A percentile compares a stretch with the other conserved stretches of the same genome.
Conservation (phyloP, 2,797 vertebrate species). For the Protonibea diacanthus region DNA sequence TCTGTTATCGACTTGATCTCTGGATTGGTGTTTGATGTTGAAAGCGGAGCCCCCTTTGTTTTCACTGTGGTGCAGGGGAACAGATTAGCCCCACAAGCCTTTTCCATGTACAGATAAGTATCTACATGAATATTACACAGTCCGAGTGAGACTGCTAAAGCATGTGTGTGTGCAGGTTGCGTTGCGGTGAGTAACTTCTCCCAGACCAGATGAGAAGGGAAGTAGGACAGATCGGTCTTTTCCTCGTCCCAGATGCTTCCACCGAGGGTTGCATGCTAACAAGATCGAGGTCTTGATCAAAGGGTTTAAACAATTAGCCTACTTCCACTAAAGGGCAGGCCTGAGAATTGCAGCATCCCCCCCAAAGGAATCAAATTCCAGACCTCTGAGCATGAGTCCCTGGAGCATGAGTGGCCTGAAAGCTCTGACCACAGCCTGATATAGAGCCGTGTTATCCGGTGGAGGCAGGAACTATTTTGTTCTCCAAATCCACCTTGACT, state of each 20-base stretch:
- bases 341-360: constrained; percentile 65
- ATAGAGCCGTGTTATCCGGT: constrained; percentile 71
- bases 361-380: constrained; percentile 81
- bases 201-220: constrained; percentile 65
- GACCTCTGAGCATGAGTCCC: constrained; percentile 77
- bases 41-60: constrained; percentile 68
- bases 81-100: constrained; percentile 74
- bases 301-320: constrained; percentile 85
- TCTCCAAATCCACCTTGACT: constrained; percentile 78
- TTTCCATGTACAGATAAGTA: constrained; percentile 79
- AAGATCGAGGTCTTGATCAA: constrained; percentile 87
- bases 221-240: constrained; percentile 54
- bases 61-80: constrained; percentile 61
- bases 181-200: constrained; percentile 65
- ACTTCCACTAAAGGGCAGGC: constrained; percentile 79
- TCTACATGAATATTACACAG: constrained; percentile 78
- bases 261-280: constrained; percentile 84
- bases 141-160: constrained; percentile 43
- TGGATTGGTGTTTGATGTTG: constrained; percentile 65
- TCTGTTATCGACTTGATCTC: constrained; percentile 65
- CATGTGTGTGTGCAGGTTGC: constrained; percentile 40
- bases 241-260: constrained; percentile 84
- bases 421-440: constrained; percentile 77
- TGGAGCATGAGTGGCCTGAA: constrained; percentile 68
- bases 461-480: constrained; percentile 79